Percentiles rank a stretch among this genome's conserved stretches.
Conservation (phyloP, 2,113 vertebrate species). For the Bungarus multicinctus region DNA sequence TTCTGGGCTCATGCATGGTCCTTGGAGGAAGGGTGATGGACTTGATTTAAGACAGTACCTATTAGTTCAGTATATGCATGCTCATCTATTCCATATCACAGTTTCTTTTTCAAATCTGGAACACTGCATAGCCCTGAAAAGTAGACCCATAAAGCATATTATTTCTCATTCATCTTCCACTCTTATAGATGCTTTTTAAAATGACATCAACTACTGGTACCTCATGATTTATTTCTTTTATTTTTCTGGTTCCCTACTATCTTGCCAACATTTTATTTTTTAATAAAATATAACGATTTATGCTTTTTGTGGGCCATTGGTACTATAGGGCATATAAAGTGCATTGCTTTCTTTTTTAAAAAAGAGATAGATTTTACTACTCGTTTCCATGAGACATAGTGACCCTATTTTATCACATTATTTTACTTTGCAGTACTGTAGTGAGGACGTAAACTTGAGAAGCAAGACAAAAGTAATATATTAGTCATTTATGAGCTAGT, state of each 20-base stretch:
- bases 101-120: neutral
- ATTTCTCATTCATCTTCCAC: neutral
- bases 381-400: neutral
- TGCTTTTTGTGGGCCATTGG: neutral
- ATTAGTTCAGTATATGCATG: neutral
- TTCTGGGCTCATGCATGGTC: neutral
- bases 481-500: neutral
- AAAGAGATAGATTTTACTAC: neutral
- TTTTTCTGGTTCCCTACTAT: neutral
- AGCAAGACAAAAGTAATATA: neutral
- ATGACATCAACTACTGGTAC: neutral
- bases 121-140: neutral
- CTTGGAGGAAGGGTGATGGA: neutral
- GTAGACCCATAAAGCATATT: neutral
- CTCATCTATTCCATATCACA: neutral
- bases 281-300: neutral
- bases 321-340: neutral
- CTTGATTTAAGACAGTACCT: neutral
- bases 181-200: neutral
- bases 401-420: neutral
- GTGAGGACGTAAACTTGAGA: neutral
- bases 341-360: neutral
- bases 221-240: neutral
- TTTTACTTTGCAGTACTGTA: neutral
- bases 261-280: neutral